Conservation (phyloP, 2,797 vertebrate genomes). For the Alfaro cultratus region DNA sequence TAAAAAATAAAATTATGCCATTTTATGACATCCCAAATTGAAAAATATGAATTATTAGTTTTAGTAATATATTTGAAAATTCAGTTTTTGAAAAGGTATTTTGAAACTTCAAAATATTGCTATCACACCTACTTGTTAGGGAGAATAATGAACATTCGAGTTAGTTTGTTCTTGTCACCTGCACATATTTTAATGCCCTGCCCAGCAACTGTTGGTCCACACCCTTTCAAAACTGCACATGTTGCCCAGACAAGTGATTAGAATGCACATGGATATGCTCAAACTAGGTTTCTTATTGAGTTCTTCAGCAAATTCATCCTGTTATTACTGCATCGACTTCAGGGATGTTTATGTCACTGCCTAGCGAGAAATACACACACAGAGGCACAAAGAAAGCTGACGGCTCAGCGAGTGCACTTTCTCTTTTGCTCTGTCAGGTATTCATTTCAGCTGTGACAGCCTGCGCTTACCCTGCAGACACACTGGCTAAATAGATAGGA, state of each 20-base stretch:
- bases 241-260: constrained; percentile 32
- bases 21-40: not conserved
- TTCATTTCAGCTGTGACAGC: constrained; percentile 74
- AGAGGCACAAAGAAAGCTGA: constrained; percentile 62
- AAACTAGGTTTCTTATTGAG: constrained; percentile 35
- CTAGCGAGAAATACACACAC: constrained; percentile 36
- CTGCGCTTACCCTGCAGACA: constrained; percentile 68
- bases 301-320: constrained; percentile 50
- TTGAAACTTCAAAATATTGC: no score
- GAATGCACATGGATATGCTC: constrained; percentile 40
- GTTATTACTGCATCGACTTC: constrained; percentile 27
- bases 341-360: constrained; percentile 54
- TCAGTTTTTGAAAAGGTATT: not conserved
- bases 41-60: not conserved
- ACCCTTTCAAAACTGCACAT: not conserved
- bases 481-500: constrained; percentile 66
- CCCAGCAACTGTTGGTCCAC: constrained; percentile 10
- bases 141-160: not conserved
- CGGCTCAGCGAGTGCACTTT: constrained; percentile 59
- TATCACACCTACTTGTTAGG: not conserved
- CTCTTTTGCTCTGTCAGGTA: constrained; percentile 74
- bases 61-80: not conserved
- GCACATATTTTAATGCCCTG: not conserved
- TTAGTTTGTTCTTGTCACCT: constrained; percentile 6
- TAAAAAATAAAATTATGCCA: not conserved